phyloP scores from a whole-genome alignment of 2,888 invertebrate genomes.

The Artemia sinica region DNA sequence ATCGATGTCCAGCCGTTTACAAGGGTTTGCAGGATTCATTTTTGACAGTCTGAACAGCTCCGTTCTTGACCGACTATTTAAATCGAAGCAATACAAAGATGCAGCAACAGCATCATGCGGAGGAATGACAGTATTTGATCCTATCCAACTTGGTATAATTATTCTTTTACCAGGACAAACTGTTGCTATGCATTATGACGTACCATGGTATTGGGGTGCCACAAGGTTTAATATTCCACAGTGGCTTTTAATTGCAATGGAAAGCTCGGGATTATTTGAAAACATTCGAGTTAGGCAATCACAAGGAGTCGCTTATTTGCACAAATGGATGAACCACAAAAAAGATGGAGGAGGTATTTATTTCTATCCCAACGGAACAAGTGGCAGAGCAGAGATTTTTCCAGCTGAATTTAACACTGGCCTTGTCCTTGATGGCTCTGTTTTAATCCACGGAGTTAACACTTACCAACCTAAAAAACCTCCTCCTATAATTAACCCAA shows the following conservation, averaged over 20 bases:
- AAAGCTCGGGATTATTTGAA: background rate
- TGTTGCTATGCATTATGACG: conserved; percentile 3
- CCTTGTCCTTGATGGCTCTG: conserved; percentile 10
- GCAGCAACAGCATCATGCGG: conserved; percentile 7
- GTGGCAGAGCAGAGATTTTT: background rate
- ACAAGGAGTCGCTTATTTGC: conserved; percentile 10
- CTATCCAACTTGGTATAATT: conserved; percentile 3
- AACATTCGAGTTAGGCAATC: background rate
- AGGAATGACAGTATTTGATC: background rate
- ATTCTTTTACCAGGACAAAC: background rate
- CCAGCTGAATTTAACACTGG: background rate
- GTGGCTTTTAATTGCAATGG: background rate
- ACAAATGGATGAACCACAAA: background rate
- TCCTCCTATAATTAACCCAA: background rate
- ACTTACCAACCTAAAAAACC: background rate
- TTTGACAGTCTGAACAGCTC: background rate
- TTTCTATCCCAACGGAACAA: background rate
- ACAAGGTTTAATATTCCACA: conserved; percentile 7
- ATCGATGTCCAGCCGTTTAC: background rate
- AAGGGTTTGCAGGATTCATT: background rate
- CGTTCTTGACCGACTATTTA: background rate
- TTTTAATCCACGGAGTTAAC: background rate
- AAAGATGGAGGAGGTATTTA: background rate
- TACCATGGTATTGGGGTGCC: conserved; percentile 5
- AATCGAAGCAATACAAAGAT: background rate